phyloP scores from a whole-genome alignment of 2,797 vertebrate species.

The Garrulus glandarius region DNA sequence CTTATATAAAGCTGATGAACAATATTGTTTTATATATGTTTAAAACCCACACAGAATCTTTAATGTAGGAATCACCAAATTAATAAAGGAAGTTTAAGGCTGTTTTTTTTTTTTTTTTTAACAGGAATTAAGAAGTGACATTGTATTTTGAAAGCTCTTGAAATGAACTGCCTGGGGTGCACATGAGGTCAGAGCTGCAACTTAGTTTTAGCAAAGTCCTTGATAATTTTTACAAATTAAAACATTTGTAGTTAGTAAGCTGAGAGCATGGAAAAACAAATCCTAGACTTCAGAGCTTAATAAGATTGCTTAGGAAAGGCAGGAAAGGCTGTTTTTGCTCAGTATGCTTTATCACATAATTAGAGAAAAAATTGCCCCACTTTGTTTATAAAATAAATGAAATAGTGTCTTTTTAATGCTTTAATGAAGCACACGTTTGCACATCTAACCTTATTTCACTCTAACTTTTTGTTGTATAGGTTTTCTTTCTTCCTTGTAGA shows the following conservation, averaged over 20 bases:
- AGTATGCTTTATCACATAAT: background rate
- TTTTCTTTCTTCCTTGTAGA: background rate
- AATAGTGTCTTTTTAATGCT: background rate
- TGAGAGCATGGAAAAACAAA: background rate
- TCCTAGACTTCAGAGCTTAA: background rate
- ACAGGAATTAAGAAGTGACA: background rate
- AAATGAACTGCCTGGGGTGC: background rate
- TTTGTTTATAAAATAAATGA: background rate
- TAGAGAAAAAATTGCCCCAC: background rate
- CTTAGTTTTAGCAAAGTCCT: background rate
- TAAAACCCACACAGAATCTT: background rate
- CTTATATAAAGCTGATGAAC: background rate
- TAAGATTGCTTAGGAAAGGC: background rate
- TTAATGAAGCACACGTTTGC: background rate
- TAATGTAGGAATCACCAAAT: background rate
- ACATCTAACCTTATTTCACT: background rate
- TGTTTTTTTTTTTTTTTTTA: background rate
- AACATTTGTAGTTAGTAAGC: background rate
- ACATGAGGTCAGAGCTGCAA: background rate
- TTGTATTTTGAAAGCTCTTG: background rate
- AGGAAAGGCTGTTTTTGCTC: background rate
- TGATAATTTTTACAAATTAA: background rate
- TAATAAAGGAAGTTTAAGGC: background rate
- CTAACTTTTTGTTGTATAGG: background rate
- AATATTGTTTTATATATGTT: background rate